These are phyloP conservation scores for Aulostomus chinensis DNA, from an alignment of 2,797 vertebrate species.

Conservation along the genomic window DNA sequence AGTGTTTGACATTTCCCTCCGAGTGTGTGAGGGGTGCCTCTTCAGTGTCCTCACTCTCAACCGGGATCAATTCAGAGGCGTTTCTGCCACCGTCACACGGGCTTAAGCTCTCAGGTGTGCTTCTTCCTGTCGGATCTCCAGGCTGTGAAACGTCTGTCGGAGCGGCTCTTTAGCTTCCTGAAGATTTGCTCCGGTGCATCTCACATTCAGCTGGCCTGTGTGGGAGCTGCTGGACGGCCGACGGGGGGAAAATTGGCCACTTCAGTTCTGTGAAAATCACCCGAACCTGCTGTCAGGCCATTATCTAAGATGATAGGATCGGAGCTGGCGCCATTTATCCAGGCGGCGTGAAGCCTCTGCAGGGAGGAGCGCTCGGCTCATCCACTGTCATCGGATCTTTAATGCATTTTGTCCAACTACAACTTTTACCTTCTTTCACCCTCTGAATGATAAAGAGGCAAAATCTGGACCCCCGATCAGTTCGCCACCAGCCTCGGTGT, in stretches of 20 bases:
- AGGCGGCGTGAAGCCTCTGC: no score
- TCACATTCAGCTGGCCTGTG: neutral
- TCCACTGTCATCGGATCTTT: no score
- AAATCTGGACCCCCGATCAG: no score
- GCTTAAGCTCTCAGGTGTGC: constrained; percentile 4
- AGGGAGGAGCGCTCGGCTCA: no score
- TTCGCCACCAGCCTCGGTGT: no score
- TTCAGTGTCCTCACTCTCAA: no score
- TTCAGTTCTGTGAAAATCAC: constrained; percentile 18
- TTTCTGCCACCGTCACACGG: no score
- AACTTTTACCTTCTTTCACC: no score
- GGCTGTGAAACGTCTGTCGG: constrained; percentile 12
- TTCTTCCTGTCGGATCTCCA: neutral
- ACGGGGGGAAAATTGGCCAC: constrained; percentile 10
- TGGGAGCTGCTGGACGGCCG: neutral
- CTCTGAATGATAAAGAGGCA: no score
- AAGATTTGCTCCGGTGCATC: neutral
- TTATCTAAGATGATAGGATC: constrained; percentile 31
- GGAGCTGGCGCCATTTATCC: neutral
- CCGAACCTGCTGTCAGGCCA: constrained; percentile 14
- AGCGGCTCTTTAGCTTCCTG: constrained; percentile 13
- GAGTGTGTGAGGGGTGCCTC: no score
- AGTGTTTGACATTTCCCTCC: neutral
- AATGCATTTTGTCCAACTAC: no score
- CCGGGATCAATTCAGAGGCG: no score